phyloP scores from a whole-genome alignment of 2,888 invertebrate species.

The Horisme vitalbata region DNA sequence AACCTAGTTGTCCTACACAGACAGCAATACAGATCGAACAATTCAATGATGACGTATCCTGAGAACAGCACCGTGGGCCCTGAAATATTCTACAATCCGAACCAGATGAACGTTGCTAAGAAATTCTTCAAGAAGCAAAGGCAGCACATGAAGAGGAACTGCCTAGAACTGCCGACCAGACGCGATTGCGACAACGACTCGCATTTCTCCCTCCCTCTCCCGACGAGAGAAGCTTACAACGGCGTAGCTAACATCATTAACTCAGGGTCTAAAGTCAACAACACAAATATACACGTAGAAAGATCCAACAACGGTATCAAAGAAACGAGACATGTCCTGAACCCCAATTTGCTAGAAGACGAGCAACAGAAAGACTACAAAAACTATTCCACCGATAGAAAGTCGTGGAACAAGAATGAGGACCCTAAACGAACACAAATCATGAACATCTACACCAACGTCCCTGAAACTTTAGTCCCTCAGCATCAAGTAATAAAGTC shows the following conservation, averaged over 20 bases:
- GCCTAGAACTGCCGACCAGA: constrained; percentile 85
- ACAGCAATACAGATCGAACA: constrained; percentile 88
- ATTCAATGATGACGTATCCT: constrained; percentile 85
- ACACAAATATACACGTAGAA: constrained; percentile 90
- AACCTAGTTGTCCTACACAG: constrained; percentile 88
- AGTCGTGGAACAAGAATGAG: constrained; percentile 66
- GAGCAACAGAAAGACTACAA: constrained; percentile 83
- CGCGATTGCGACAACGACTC: constrained; percentile 82
- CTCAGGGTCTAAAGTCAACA: constrained; percentile 90
- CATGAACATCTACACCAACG: constrained; percentile 85
- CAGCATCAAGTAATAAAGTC: constrained; percentile 82
- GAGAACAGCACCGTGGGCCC: constrained; percentile 82
- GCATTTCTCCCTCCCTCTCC: constrained; percentile 75
- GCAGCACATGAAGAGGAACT: constrained; percentile 88
- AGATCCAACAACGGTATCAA: constrained; percentile 79
- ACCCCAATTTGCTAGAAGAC: constrained; percentile 86
- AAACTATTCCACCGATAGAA: constrained; percentile 64
- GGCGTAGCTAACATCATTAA: constrained; percentile 85
- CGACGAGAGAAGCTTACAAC: constrained; percentile 73
- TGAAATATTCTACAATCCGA: constrained; percentile 95
- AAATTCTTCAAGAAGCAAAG: constrained; percentile 95
- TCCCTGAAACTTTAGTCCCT: constrained; percentile 84
- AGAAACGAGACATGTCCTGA: constrained; percentile 79
- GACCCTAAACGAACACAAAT: constrained; percentile 67
- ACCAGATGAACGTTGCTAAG: constrained; percentile 95